Conservation (phyloP, 2,797 vertebrate genomes). For the Cryptoblepharus egeriae region DNA sequence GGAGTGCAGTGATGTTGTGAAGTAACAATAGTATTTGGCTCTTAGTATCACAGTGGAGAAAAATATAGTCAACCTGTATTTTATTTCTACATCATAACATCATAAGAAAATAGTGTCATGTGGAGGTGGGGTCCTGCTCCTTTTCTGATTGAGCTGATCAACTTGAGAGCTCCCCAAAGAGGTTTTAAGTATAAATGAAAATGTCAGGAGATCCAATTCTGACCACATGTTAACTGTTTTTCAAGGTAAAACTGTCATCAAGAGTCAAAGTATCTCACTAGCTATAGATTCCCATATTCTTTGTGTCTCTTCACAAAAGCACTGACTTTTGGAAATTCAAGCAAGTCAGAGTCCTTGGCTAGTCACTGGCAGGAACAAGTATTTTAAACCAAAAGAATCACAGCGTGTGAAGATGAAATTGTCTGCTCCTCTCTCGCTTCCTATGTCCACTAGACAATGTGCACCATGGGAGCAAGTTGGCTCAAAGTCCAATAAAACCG, state of each 20-base stretch:
- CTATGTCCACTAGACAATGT: constrained; percentile 39
- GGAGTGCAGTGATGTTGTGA: no score
- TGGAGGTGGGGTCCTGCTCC: no score
- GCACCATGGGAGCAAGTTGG: constrained; percentile 37
- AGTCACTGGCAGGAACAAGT: constrained; percentile 2
- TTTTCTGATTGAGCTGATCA: no score
- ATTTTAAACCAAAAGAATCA: constrained; percentile 42
- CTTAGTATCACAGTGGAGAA: no score
- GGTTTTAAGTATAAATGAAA: not conserved
- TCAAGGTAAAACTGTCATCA: constrained; percentile 21
- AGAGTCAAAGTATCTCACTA: constrained; percentile 44
- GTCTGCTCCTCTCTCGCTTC: constrained; percentile 46
- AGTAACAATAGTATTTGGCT: no score
- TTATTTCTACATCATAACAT: no score
- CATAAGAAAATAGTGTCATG: no score
- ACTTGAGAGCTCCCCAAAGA: not conserved
- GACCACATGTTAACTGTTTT: constrained; percentile 19
- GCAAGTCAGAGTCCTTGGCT: constrained; percentile 11
- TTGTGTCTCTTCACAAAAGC: constrained; percentile 37
- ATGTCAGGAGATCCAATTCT: not conserved
- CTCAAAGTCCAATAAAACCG: constrained; percentile 53
- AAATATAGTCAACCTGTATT: no score
- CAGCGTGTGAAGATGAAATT: constrained; percentile 41
- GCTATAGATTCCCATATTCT: constrained; percentile 29
- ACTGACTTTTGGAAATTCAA: constrained; percentile 30